Evolutionary conservation across 2,797 vertebrate genomes (phyloP).

Genomic region (Picus viridis): DNA sequence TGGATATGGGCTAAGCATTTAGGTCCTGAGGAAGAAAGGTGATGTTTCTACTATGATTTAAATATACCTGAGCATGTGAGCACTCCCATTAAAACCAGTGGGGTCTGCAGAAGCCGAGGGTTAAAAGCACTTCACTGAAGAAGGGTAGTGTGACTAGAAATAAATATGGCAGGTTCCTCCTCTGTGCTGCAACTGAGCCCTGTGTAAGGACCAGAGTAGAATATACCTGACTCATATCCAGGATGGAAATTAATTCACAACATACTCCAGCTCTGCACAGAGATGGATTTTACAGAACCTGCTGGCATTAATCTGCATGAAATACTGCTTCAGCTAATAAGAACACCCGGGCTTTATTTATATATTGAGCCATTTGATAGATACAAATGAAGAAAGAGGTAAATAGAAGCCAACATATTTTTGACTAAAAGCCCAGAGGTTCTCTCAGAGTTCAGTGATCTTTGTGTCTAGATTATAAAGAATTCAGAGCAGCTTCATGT

Average conservation of each 20-base stretch:
- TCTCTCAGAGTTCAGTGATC: slow-evolving; percentile 69
- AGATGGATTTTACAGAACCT: slow-evolving; percentile 76
- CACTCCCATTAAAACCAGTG: slow-evolving; percentile 30
- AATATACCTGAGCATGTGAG: not conserved
- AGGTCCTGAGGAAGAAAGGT: not conserved
- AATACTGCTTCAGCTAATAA: slow-evolving; percentile 75
- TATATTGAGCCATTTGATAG: slow-evolving; percentile 67
- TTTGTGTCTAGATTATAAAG: slow-evolving; percentile 71
- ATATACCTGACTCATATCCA: slow-evolving; percentile 48
- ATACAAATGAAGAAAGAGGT: slow-evolving; percentile 70
- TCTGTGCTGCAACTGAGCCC: not conserved
- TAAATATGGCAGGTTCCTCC: slow-evolving; percentile 4
- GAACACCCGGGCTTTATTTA: slow-evolving; percentile 75
- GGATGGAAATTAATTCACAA: slow-evolving; percentile 69
- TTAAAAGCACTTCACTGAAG: slow-evolving; percentile 53
- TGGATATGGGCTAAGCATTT: not conserved
- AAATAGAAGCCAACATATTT: slow-evolving; percentile 66
- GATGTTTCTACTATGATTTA: slow-evolving; percentile 44
- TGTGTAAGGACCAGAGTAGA: not conserved
- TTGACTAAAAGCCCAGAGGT: slow-evolving; percentile 73
- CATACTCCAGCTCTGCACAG: slow-evolving; percentile 66
- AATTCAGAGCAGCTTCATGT: slow-evolving; percentile 64
- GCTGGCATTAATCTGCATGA: slow-evolving; percentile 74
- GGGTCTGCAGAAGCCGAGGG: not conserved
- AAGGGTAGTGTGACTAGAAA: not conserved